These are phyloP conservation scores for Drosophila percnosoma DNA, from an alignment of 2,888 invertebrate species.

Conservation along the genomic window DNA sequence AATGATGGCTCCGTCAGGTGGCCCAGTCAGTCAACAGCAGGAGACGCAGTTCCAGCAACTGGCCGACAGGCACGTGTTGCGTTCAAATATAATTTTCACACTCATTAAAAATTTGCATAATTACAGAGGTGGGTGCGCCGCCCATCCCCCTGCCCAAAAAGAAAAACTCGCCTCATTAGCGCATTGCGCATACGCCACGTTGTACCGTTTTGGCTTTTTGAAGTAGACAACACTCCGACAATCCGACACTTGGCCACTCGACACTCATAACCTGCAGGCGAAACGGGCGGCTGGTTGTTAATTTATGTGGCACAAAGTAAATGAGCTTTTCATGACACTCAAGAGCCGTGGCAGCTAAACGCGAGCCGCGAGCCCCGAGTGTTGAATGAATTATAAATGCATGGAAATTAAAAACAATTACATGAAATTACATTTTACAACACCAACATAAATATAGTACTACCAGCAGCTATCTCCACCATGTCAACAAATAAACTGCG, in stretches of 20 bases:
- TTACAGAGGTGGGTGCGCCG: slow-evolving; percentile 49
- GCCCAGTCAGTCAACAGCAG: neutral
- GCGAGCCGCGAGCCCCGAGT: slow-evolving; percentile 40
- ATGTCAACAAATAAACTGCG: slow-evolving; percentile 67
- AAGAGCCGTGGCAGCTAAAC: slow-evolving; percentile 51
- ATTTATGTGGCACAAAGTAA: slow-evolving; percentile 66
- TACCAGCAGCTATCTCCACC: slow-evolving; percentile 5
- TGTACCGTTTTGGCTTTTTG: slow-evolving; percentile 38
- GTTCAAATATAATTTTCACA: slow-evolving; percentile 63
- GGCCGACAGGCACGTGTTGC: slow-evolving; percentile 59
- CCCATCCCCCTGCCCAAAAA: neutral
- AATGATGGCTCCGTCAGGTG: slow-evolving; percentile 46
- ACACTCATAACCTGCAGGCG: slow-evolving; percentile 41
- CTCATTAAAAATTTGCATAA: slow-evolving; percentile 80
- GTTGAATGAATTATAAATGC: slow-evolving; percentile 72
- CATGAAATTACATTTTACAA: slow-evolving; percentile 61
- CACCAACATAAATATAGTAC: slow-evolving; percentile 37
- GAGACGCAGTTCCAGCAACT: neutral
- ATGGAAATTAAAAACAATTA: slow-evolving; percentile 77
- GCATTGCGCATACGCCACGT: slow-evolving; percentile 56
- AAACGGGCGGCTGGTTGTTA: slow-evolving; percentile 51
- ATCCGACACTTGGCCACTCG: slow-evolving; percentile 17
- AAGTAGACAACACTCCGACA: slow-evolving; percentile 49
- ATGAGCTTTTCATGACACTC: slow-evolving; percentile 71
- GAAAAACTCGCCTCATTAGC: slow-evolving; percentile 55